Base-by-base conservation (phyloP, 2,888 invertebrate genomes). In the Lomographa bimaculata region DNA sequence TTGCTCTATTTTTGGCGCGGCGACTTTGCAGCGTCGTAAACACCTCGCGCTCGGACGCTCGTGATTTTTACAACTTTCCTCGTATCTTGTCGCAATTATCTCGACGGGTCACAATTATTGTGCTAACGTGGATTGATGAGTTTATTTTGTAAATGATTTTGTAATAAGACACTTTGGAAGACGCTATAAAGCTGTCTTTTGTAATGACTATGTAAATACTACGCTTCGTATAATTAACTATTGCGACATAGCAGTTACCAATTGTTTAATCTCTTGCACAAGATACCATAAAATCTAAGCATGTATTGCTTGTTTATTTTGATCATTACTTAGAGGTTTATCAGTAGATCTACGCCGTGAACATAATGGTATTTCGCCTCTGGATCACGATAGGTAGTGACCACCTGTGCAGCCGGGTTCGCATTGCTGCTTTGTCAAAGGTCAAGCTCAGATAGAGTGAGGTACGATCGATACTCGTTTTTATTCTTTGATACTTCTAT, bases 81-180 rank as follows among this genome's bases (percentile, higher is more conserved):
- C 39, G 47, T 55, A 52, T 51, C 46, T 55, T 52, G 47, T 57
- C 23, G 48, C 57, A 59, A 64, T 67, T 65, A 64, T 20, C 36
- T 19, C 32, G 43, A 29, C 27, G 45, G 42, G 26, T 46, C 46
- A 50, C 46, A 49, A 54, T 51, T 51, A 51, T 39, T 49, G 38
- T 46, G 52, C 40, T 42, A 40, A 36, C 40, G 19, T 19, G 44
- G 50, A 50, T 50, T 49, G 54, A 54, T 47, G 43, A 50, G 52
- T 54, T 52, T 52, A 54, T 54, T 49, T 40, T 30, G 37, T 26
- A 35, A 35, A 46, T 47, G 33, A 32, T 47, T 51, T 43, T 32
- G 47, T 50, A 50, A 43, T 45, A 41, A 44, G 41, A 28, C 19
- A 19, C 37, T 36, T 46, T 24, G 37, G 35, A 28, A 16, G 11